Conservation (phyloP, 1,140 invertebrate species). For the Aphelenchoides avenae region DNA sequence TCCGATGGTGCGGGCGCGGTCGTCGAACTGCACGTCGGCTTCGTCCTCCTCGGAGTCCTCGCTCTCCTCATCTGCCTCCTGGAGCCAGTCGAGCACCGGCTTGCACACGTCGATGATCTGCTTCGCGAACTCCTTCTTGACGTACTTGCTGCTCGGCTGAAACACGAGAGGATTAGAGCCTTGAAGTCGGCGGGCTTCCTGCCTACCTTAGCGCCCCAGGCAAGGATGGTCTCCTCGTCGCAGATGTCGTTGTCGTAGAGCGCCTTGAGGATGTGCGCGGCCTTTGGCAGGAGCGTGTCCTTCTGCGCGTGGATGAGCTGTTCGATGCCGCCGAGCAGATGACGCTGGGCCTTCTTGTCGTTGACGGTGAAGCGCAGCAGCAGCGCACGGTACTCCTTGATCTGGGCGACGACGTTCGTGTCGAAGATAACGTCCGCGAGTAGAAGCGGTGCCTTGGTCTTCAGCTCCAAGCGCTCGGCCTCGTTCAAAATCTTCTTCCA, state of each 20-base stretch:
- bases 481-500: constrained; percentile 83
- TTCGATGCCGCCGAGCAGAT: constrained; percentile 88
- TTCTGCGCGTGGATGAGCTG: constrained; percentile 79
- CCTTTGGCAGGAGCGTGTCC: constrained; percentile 73
- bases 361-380: constrained; percentile 62
- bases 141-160: constrained; percentile 78
- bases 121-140: constrained; percentile 78
- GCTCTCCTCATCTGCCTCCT: constrained; percentile 80
- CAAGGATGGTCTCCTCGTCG: constrained; percentile 85
- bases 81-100: constrained; percentile 87
- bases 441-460: constrained; percentile 83
- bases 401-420: constrained; percentile 74
- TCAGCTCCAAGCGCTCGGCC: constrained; percentile 90
- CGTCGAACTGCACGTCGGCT: constrained; percentile 47
- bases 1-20: constrained; percentile 42
- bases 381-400: constrained; percentile 63
- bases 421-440: constrained; percentile 87
- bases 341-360: constrained; percentile 73
- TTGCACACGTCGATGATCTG: constrained; percentile 86
- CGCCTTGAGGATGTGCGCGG: constrained; percentile 81
- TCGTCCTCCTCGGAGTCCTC: constrained; percentile 59
- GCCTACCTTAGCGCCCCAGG: constrained; percentile 83
- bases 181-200: too few relatives aligned
- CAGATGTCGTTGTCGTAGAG: constrained; percentile 92
- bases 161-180: constrained; percentile 30